Percentiles rank a stretch among this genome's conserved stretches.
Conservation (phyloP, 2,888 invertebrate species). For the Rhogogaster chlorosoma region DNA sequence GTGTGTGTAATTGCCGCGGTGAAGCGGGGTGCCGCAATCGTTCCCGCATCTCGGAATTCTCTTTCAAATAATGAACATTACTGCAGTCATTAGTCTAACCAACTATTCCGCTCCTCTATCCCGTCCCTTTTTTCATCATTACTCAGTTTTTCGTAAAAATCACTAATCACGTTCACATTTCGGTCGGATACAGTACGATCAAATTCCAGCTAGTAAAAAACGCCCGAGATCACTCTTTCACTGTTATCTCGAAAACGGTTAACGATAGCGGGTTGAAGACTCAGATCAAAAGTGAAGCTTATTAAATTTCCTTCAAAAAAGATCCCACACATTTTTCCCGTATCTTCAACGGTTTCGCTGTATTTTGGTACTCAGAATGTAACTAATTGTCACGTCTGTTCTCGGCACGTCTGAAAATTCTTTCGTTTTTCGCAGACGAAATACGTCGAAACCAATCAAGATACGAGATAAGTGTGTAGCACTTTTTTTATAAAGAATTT, state of each 20-base stretch:
- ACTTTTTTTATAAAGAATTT: background rate
- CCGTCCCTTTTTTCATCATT: background rate
- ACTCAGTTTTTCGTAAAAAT: background rate
- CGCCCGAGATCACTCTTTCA: background rate
- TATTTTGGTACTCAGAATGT: background rate
- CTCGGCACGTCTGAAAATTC: background rate
- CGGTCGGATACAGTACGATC: background rate
- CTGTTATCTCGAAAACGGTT: background rate
- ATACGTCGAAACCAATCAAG: background rate
- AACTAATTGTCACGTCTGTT: background rate
- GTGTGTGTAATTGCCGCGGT: conserved; percentile 62
- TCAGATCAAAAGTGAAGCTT: background rate
- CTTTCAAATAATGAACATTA: conserved; percentile 57
- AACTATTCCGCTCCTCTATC: background rate
- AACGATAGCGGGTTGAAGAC: background rate
- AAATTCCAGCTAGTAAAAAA: background rate
- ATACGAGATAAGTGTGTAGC: background rate
- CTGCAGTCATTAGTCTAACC: conserved; percentile 1
- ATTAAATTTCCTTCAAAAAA: background rate
- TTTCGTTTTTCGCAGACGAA: background rate
- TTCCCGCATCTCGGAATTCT: background rate
- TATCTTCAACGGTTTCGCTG: background rate
- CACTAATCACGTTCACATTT: background rate
- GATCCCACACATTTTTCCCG: background rate
- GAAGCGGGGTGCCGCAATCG: conserved; percentile 42